Evolutionary conservation across 1,140 invertebrate species (phyloP).

Genomic region (Bradysia coprophila): DNA sequence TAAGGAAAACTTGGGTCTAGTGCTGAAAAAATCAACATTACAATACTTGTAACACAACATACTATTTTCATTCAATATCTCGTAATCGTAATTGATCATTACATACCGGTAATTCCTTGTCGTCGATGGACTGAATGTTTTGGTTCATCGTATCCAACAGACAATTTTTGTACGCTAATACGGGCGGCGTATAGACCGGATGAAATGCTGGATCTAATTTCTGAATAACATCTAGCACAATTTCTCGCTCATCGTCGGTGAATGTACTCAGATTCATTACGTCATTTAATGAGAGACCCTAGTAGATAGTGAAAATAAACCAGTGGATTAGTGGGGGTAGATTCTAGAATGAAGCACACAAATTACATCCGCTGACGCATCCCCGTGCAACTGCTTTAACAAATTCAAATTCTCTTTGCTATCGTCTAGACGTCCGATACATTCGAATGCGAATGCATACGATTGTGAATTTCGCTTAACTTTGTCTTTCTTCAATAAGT

Average conservation of each 20-base stretch:
- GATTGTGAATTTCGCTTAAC: slow-evolving; percentile 40
- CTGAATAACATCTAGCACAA: slow-evolving; percentile 37
- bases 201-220: slow-evolving; percentile 34
- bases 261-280: slow-evolving; percentile 48
- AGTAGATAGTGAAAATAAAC: slow-evolving; percentile 6
- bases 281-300: slow-evolving; percentile 41
- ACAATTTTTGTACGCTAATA: slow-evolving; percentile 37
- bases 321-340: neutral
- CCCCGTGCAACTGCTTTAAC: slow-evolving; percentile 26
- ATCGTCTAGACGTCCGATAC: slow-evolving; percentile 31
- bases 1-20: too few species aligned
- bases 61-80: too few species aligned
- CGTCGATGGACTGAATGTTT: slow-evolving; percentile 14
- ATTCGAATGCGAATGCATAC: slow-evolving; percentile 52
- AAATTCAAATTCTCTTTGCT: slow-evolving; percentile 23
- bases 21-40: too few species aligned
- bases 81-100: too few species aligned
- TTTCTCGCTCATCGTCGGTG: slow-evolving; percentile 38
- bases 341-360: neutral
- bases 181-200: slow-evolving; percentile 29
- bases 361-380: slow-evolving; percentile 29
- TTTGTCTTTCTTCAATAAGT: slow-evolving; percentile 35
- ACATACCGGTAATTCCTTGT: too few species aligned
- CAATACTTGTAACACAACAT: too few species aligned
- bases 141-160: slow-evolving; percentile 41